Percentiles rank a stretch among this genome's conserved stretches.
phyloP scores from a whole-genome alignment of 2,888 invertebrate genomes.

The Archaeoteleia sp. region DNA sequence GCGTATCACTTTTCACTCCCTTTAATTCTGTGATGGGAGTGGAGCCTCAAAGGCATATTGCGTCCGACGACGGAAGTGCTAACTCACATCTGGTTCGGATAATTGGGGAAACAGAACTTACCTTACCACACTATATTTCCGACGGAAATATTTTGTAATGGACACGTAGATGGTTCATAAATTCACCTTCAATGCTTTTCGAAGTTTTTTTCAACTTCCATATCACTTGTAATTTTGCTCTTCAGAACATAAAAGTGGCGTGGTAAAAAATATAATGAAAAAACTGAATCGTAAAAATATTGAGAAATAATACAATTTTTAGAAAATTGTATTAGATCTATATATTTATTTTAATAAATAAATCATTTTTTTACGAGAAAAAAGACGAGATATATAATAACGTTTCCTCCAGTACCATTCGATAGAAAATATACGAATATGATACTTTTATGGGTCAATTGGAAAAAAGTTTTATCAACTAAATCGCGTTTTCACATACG shows the following conservation, averaged over 20 bases:
- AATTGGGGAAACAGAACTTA: conserved; percentile 24
- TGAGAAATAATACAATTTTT: too few relatives aligned
- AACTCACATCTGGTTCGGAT: conserved; percentile 20
- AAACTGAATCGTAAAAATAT: background rate
- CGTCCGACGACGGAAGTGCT: conserved; percentile 18
- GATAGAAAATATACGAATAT: background rate
- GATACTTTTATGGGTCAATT: background rate
- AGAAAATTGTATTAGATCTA: too few relatives aligned
- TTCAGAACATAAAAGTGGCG: background rate
- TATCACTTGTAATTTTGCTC: background rate
- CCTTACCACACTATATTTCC: conserved; percentile 1
- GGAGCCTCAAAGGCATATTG: conserved; percentile 10
- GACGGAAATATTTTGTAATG: conserved; percentile 1
- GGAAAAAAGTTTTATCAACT: background rate
- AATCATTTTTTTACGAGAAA: too few relatives aligned
- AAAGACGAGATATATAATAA: background rate
- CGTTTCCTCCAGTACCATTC: too few relatives aligned
- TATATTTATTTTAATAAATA: too few relatives aligned
- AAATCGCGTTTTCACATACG: background rate
- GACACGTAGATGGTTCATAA: conserved; percentile 2
- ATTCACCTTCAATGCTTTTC: background rate
- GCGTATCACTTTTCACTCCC: too few relatives aligned
- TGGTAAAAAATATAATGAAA: too few relatives aligned
- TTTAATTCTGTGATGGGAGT: too few relatives aligned
- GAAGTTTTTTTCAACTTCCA: background rate